Base-by-base conservation (phyloP, 2,888 invertebrate species). In the Balanococcus diminutus region DNA sequence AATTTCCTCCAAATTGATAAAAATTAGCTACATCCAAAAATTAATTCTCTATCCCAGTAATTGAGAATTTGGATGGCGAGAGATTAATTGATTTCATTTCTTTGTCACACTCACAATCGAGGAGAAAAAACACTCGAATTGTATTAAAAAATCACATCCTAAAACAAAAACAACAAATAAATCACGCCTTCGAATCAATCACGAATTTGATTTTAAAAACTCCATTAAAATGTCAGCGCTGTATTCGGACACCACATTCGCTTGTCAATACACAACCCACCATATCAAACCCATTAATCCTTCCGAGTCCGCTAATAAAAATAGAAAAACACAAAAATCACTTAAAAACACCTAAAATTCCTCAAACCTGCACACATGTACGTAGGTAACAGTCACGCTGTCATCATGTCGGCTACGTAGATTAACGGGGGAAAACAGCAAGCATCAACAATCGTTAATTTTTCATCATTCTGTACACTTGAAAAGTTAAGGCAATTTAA, bases 401-500 rank as follows among this genome's bases (percentile, higher is more conserved):
- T 36, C 8, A 36, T 8, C 36, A 36, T 8, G 8, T n/a, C 36
- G 3, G 36, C 36, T 3, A 8, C 36, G 36, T 5, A 8, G 8
- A 36, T 36, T 5, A 5, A 36, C 36, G 36, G 36, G 36, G 36
- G 8, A 56, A 56, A 56, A 56, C 19, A 56, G n/a, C n/a, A 22
- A 56, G 3, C 56, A 56, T 56, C 56, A 56, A 56, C 56, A 22
- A 56, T 56, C 22, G 56, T 56, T 56, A 56, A 56, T 56, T 56
- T 56, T 56, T 56, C 56, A 56, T 56, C 56, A 56, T 56, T 14
- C 56, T 6, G 22, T 56, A 56, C 56, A 9, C 22, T 19, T 67
- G 67, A 67, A 28, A 31, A 67, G 28, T 67, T 67, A 67, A 67
- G 28, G 67, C 67, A 67, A 67, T 28, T 67, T 67, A 67, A 67